Percentiles rank a stretch among this genome's conserved stretches.
Conservation (phyloP, 2,113 vertebrate genomes). For the Cyprinodon tularosa region DNA sequence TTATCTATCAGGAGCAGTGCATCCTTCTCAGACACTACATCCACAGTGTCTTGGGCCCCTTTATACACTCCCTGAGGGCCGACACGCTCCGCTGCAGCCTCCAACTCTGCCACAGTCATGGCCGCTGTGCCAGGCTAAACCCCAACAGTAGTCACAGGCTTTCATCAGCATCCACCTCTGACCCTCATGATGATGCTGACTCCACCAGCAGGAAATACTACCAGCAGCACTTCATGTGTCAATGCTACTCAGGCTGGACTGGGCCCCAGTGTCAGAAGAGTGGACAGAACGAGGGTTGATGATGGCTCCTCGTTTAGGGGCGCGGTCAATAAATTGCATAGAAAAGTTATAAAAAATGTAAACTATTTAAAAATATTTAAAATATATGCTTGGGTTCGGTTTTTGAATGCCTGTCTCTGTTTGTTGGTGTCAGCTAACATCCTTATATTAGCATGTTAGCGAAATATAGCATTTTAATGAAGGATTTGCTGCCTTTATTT, state of each 20-base stretch:
- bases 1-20: constrained; percentile 79
- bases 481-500: neutral
- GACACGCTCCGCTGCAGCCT: constrained; percentile 80
- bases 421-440: neutral
- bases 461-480: neutral
- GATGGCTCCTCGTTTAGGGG: neutral
- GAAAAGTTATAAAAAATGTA: too few relatives aligned
- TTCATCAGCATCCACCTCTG: constrained; percentile 31
- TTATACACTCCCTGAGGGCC: constrained; percentile 76
- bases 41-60: constrained; percentile 80
- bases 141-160: constrained; percentile 63
- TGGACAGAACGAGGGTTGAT: neutral
- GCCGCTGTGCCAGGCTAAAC: constrained; percentile 80
- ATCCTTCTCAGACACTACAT: constrained; percentile 83
- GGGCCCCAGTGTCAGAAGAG: constrained; percentile 74
- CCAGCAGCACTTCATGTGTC: constrained; percentile 76
- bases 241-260: constrained; percentile 84
- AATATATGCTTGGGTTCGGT: neutral
- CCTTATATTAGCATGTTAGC: neutral
- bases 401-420: neutral
- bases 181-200: neutral
- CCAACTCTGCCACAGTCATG: constrained; percentile 75
- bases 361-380: neutral
- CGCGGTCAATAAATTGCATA: too few relatives aligned
- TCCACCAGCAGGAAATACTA: constrained; percentile 15